phyloP scores from a whole-genome alignment of 2,113 vertebrate species.

The Scophthalmus maximus region DNA sequence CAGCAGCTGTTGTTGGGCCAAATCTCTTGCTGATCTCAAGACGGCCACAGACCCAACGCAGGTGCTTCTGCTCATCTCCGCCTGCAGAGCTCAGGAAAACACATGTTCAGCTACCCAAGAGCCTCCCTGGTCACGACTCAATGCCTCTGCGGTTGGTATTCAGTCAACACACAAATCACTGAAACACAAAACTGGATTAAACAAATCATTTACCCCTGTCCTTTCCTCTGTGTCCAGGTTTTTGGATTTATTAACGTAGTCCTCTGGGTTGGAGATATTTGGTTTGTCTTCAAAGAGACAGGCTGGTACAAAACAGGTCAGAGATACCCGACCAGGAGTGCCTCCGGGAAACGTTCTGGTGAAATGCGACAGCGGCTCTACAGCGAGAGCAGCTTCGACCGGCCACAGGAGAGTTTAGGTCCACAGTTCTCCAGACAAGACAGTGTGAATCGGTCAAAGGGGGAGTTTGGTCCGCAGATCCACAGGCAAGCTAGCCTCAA shows the following conservation, averaged over 20 bases:
- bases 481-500: constrained; percentile 65
- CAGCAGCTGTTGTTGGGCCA: constrained; percentile 95
- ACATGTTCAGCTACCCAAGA: constrained; percentile 88
- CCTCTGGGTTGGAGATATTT: constrained; percentile 98
- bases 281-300: constrained; percentile 99
- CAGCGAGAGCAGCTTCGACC: constrained; percentile 87
- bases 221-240: constrained; percentile 80
- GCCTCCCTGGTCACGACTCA: constrained; percentile 93
- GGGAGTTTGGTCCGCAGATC: constrained; percentile 82
- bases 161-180: background rate
- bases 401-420: constrained; percentile 65
- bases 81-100: constrained; percentile 92
- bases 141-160: constrained; percentile 91
- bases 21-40: constrained; percentile 94
- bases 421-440: constrained; percentile 58
- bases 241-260: constrained; percentile 97
- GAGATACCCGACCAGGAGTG: constrained; percentile 86
- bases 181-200: background rate
- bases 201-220: background rate
- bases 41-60: constrained; percentile 89
- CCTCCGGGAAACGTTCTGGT: constrained; percentile 89
- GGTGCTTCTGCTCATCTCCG: constrained; percentile 91
- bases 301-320: constrained; percentile 94
- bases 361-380: constrained; percentile 87
- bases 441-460: constrained; percentile 72